phyloP scores from a whole-genome alignment of 2,888 invertebrate species.

The Agriopis leucophaearia region DNA sequence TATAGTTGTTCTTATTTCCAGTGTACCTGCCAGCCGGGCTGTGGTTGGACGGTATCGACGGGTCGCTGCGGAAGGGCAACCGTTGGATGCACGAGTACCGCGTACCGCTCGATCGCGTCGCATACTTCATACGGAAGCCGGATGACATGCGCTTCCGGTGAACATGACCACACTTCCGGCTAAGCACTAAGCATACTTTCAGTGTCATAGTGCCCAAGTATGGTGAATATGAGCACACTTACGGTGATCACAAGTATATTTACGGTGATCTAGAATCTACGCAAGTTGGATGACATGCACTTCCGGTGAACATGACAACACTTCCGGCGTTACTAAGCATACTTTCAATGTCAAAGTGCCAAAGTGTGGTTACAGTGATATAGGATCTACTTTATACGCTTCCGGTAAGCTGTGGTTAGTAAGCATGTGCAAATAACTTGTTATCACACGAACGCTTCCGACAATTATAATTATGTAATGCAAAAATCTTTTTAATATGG shows the following conservation, averaged over 20 bases:
- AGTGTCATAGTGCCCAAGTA: no score
- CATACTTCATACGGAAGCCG: slow-evolving; percentile 94
- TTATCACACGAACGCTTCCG: no score
- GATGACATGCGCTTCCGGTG: slow-evolving; percentile 92
- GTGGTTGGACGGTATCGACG: slow-evolving; percentile 97
- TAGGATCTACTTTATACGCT: no score
- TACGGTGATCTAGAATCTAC: not conserved
- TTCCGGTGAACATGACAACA: not conserved
- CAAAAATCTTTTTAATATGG: no score
- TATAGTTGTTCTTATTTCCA: slow-evolving; percentile 50
- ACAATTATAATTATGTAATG: no score
- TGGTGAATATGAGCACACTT: not conserved
- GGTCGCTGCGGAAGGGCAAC: slow-evolving; percentile 93
- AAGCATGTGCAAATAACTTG: no score
- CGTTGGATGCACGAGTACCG: slow-evolving; percentile 96
- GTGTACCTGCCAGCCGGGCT: slow-evolving; percentile 96
- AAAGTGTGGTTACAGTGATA: no score
- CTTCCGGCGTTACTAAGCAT: no score
- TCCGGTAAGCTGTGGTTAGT: no score
- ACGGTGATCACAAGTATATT: not conserved
- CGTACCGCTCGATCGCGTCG: slow-evolving; percentile 92
- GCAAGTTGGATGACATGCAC: no score
- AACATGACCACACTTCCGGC: not conserved
- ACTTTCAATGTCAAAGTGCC: no score
- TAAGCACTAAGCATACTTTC: no score